Conservation (phyloP, 1,140 invertebrate genomes). For the Drosophila erecta region DNA sequence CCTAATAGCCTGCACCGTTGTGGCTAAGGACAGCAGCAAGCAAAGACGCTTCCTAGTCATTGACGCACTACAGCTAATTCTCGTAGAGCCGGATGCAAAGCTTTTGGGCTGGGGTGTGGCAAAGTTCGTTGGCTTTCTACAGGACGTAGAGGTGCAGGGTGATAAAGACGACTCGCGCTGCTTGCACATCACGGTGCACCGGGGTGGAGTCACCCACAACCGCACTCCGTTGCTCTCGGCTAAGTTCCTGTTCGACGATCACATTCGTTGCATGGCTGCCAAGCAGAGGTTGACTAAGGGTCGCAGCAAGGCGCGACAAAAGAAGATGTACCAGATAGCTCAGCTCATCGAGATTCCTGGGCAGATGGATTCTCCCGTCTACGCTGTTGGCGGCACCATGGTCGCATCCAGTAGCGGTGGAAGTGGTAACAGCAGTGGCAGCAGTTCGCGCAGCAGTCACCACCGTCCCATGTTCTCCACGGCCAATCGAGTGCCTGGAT, state of each 20-base stretch:
- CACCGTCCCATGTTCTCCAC: conserved; percentile 87
- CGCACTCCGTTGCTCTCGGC: conserved; percentile 93
- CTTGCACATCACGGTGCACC: conserved; percentile 97
- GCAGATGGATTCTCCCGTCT: conserved; percentile 86
- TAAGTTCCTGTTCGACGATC: conserved; percentile 99
- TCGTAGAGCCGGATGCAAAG: conserved; percentile 97
- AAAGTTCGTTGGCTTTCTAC: conserved; percentile 95
- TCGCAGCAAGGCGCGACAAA: conserved; percentile 96
- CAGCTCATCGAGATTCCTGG: conserved; percentile 93
- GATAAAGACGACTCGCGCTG: conserved; percentile 99
- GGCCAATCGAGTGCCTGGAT: conserved; percentile 88
- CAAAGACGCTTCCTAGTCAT: conserved; percentile 97
- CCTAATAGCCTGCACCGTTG: conserved; percentile 97
- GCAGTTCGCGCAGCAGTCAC: conserved; percentile 68
- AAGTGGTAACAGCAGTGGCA: conserved; percentile 50
- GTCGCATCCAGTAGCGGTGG: conserved; percentile 64
- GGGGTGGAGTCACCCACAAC: conserved; percentile 87
- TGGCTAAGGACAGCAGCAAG: conserved; percentile 94
- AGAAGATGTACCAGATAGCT: conserved; percentile 98
- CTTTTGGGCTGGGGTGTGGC: conserved; percentile 98
- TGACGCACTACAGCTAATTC: conserved; percentile 96
- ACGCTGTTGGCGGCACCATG: conserved; percentile 73
- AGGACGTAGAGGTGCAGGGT: conserved; percentile 92
- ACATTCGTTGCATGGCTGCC: conserved; percentile 98
- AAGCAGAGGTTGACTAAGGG: conserved; percentile 94